Conservation (phyloP, 2,113 vertebrate genomes). For the Carollia perspicillata region DNA sequence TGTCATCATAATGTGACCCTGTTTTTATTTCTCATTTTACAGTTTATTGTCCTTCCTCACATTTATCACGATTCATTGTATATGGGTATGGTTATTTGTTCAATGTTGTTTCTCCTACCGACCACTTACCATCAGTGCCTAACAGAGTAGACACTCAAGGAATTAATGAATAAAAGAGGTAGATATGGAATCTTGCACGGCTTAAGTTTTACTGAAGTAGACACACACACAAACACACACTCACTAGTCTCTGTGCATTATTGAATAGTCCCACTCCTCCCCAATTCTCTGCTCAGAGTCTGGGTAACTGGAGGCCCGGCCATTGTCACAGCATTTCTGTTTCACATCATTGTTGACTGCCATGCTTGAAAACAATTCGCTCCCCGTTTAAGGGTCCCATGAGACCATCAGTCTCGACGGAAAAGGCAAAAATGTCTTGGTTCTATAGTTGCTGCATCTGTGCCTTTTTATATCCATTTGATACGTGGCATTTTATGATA, state of each 20-base stretch:
- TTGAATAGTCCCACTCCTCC: background rate
- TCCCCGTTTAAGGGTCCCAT: constrained; percentile 12
- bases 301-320: background rate
- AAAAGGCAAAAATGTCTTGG: constrained; percentile 31
- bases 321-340: constrained; percentile 16
- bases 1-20: background rate
- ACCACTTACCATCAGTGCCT: background rate
- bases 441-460: background rate
- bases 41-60: background rate
- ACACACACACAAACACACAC: background rate
- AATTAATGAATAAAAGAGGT: background rate
- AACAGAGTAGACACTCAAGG: background rate
- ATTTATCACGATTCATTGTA: background rate
- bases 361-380: constrained; percentile 29
- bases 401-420: background rate
- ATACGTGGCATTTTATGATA: background rate
- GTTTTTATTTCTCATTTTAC: background rate
- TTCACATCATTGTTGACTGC: constrained; percentile 5
- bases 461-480: background rate
- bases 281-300: background rate
- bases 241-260: background rate
- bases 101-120: background rate
- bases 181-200: background rate
- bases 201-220: background rate
- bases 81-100: background rate